These are phyloP conservation scores for Tolmerus cingulatus DNA, from an alignment of 2,888 invertebrate genomes.

Conservation along the genomic window DNA sequence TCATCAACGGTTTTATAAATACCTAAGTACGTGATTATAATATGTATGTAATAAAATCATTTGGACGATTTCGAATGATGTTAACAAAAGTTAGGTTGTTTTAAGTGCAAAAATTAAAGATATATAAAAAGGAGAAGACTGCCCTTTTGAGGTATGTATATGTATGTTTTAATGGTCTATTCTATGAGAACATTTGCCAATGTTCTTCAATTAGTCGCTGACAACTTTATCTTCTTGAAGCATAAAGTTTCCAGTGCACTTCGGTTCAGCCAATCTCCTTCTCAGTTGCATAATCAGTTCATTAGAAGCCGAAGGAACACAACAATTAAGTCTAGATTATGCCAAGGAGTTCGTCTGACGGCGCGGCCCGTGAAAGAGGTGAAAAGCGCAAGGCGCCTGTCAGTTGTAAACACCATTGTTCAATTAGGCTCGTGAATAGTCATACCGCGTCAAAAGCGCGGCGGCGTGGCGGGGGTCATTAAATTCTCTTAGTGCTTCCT, in stretches of 20 bases:
- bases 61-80: no score
- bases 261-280: not conserved
- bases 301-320: not conserved
- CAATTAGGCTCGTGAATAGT: slow-evolving; percentile 17
- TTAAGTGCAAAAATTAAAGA: no score
- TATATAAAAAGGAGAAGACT: no score
- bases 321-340: not conserved
- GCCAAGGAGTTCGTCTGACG: not conserved
- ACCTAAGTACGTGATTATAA: no score
- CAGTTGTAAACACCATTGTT: not conserved
- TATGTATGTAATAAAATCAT: no score
- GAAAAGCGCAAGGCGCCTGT: not conserved
- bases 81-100: no score
- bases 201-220: no score
- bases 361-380: not conserved
- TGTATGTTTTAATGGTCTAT: no score
- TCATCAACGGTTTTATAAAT: no score
- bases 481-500: not conserved
- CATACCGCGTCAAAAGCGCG: not conserved
- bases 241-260: not conserved
- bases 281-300: not conserved
- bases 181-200: no score
- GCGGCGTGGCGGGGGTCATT: not conserved
- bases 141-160: no score
- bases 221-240: no score